Conservation (phyloP, 2,113 vertebrate genomes). For the Notechis scutatus region DNA sequence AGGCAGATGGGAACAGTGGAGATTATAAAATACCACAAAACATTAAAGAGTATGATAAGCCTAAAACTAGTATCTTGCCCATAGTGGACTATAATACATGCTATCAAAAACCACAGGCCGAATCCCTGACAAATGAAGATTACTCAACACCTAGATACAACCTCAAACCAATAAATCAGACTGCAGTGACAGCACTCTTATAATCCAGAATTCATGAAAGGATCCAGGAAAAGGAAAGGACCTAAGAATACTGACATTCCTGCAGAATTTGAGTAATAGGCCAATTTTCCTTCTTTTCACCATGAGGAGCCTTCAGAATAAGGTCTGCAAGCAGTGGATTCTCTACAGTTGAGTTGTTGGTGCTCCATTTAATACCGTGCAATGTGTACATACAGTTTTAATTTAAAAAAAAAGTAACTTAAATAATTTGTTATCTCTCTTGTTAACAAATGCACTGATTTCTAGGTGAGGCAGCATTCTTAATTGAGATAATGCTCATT, state of each 20-base stretch:
- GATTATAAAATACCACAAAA: constrained; percentile 73
- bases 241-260: constrained; percentile 55
- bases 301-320: constrained; percentile 55
- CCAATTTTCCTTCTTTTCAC: constrained; percentile 52
- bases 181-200: constrained; percentile 68
- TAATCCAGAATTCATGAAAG: constrained; percentile 46
- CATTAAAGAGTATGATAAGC: constrained; percentile 74
- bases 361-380: constrained; percentile 67
- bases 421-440: constrained; percentile 38
- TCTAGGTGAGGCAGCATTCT: background rate
- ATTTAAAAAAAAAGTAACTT: constrained; percentile 70
- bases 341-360: constrained; percentile 69
- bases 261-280: constrained; percentile 54
- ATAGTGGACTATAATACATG: constrained; percentile 38
- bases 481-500: background rate
- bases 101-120: constrained; percentile 67
- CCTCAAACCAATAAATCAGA: constrained; percentile 63
- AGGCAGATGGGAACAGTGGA: constrained; percentile 36
- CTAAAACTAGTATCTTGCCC: constrained; percentile 57
- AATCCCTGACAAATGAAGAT: constrained; percentile 44
- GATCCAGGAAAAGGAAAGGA: constrained; percentile 46
- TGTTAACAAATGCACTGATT: constrained; percentile 39
- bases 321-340: constrained; percentile 59
- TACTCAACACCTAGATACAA: constrained; percentile 77
- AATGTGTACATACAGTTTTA: constrained; percentile 74